A percentile compares a stretch with the other conserved stretches of the same genome.
phyloP scores from a whole-genome alignment of 2,797 vertebrate genomes.

The Tenualosa thibaudeaui region DNA sequence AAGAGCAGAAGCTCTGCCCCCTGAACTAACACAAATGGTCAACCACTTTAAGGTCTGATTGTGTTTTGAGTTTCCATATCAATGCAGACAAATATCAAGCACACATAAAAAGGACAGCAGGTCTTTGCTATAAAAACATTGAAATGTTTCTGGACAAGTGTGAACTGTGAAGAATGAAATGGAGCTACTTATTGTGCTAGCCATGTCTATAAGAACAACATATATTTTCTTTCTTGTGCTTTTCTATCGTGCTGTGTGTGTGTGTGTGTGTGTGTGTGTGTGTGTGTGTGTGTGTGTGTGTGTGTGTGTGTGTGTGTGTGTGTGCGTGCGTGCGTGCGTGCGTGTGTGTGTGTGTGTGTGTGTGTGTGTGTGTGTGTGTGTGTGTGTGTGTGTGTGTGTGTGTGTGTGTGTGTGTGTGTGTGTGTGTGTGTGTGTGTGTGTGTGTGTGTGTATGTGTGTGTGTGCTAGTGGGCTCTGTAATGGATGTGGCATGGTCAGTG shows the following conservation, averaged over 20 bases:
- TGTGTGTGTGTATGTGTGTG: conserved; percentile 27
- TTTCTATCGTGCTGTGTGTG: neutral
- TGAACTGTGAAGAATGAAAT: neutral
- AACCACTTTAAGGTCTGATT: too few species aligned
- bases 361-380: neutral
- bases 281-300: neutral
- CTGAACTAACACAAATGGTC: neutral
- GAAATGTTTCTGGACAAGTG: neutral
- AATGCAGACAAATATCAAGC: neutral
- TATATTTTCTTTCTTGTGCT: neutral
- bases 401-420: conserved; percentile 13
- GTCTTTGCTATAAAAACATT: neutral
- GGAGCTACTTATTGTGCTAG: neutral
- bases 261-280: conserved; percentile 24
- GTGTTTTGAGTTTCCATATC: neutral
- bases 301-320: neutral
- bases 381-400: neutral
- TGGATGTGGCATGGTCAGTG: conserved; percentile 40
- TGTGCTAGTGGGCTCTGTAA: conserved; percentile 38
- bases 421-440: conserved; percentile 17
- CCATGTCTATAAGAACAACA: neutral
- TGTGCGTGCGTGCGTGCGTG: conserved; percentile 1
- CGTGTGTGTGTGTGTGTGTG: conserved; percentile 2
- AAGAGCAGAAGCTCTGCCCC: neutral
- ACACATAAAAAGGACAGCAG: neutral